Evolutionary conservation across 2,113 vertebrate species (phyloP).

Genomic region (Oreochromis tanganicae): DNA sequence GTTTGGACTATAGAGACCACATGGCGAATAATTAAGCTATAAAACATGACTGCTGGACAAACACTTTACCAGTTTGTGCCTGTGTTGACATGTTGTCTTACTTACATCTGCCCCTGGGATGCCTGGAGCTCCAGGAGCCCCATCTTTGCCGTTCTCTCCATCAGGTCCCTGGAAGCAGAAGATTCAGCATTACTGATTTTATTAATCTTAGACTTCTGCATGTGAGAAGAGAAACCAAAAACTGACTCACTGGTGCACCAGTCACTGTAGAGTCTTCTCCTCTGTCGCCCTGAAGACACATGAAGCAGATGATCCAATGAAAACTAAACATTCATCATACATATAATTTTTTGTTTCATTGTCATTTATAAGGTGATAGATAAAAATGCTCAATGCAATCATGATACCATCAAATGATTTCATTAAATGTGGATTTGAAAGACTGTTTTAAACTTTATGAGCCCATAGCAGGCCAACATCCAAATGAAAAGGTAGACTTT

Average conservation of each 20-base stretch:
- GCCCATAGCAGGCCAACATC: background rate
- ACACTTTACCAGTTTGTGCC: background rate
- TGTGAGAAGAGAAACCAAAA: background rate
- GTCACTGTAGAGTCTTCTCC: conserved; percentile 77
- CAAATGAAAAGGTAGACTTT: background rate
- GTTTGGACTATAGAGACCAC: background rate
- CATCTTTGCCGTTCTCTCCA: conserved; percentile 83
- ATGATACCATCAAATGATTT: background rate
- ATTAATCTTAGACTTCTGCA: background rate
- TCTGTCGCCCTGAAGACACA: conserved; percentile 81
- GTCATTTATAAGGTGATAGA: background rate
- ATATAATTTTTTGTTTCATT: background rate
- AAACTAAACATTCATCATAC: background rate
- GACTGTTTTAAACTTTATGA: background rate
- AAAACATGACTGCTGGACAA: background rate
- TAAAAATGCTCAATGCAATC: background rate
- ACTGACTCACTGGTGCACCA: conserved; percentile 80
- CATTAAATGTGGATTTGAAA: background rate
- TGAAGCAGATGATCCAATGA: background rate
- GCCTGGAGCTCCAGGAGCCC: conserved; percentile 79
- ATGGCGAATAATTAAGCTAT: background rate
- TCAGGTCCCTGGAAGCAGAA: conserved; percentile 74
- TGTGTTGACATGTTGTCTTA: background rate
- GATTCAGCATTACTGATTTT: background rate
- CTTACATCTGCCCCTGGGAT: conserved; percentile 85